Evolutionary conservation across 2,797 vertebrate species (phyloP).

Genomic region (Galago senegalensis): DNA sequence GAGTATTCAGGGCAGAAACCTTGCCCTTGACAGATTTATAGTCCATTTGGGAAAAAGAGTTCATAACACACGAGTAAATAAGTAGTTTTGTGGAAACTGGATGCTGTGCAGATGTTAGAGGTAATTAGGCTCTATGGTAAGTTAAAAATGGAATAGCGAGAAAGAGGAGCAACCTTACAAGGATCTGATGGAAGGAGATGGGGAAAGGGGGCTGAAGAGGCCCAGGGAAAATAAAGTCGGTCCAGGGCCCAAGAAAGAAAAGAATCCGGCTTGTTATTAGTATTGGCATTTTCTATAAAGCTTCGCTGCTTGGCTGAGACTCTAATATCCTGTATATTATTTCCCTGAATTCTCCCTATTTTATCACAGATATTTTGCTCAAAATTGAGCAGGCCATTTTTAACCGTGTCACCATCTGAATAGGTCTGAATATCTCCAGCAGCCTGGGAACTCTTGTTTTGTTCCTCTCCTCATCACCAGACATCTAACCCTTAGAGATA

Average conservation of each 20-base stretch:
- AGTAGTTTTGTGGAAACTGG: neutral
- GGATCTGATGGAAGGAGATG: rapidly evolving
- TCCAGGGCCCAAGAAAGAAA: neutral
- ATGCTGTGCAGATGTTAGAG: neutral
- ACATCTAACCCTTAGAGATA: neutral
- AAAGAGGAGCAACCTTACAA: neutral
- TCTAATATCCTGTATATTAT: neutral
- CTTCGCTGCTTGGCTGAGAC: neutral
- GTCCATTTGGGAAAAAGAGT: neutral
- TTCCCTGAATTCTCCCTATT: neutral
- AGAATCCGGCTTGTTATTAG: rapidly evolving
- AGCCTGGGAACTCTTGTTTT: neutral
- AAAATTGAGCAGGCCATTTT: neutral
- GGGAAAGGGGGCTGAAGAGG: rapidly evolving
- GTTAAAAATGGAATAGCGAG: neutral
- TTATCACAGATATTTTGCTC: neutral
- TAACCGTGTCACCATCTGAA: neutral
- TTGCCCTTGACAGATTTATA: neutral
- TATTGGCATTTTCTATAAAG: neutral
- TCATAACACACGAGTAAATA: neutral
- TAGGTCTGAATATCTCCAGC: neutral
- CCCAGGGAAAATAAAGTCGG: neutral
- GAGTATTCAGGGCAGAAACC: neutral
- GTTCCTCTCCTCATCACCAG: neutral
- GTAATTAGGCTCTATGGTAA: neutral